Percentiles rank a stretch among this genome's conserved stretches.
Evolutionary conservation across 2,797 vertebrate species (phyloP).

Genomic region (Cirrhinus mrigala): DNA sequence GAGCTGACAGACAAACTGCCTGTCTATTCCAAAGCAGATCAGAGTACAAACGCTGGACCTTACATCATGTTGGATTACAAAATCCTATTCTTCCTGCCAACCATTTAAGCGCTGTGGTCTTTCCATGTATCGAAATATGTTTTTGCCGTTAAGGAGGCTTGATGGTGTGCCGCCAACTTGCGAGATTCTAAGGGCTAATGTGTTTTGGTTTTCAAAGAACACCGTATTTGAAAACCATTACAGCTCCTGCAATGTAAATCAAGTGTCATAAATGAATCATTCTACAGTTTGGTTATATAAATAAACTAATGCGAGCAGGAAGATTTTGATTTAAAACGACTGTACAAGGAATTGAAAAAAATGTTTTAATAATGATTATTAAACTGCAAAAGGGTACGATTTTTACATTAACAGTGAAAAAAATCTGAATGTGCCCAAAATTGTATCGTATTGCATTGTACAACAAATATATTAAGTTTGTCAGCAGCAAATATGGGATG

Average conservation of each 20-base stretch:
- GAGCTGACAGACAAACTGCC: slow-evolving; percentile 46
- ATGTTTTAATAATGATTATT: background rate
- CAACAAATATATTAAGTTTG: no score
- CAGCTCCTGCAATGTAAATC: slow-evolving; percentile 42
- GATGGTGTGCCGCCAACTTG: slow-evolving; percentile 62
- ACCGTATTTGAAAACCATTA: slow-evolving; percentile 69
- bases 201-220: slow-evolving; percentile 68
- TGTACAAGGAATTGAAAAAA: background rate
- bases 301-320: slow-evolving; percentile 6
- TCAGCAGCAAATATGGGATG: no score
- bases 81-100: slow-evolving; percentile 44
- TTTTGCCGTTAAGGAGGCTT: slow-evolving; percentile 68
- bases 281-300: slow-evolving; percentile 62
- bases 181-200: slow-evolving; percentile 54
- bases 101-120: slow-evolving; percentile 44
- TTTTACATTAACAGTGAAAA: background rate
- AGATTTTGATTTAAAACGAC: slow-evolving; percentile 9
- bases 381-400: background rate
- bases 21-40: slow-evolving; percentile 56
- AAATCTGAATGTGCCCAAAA: background rate
- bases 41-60: slow-evolving; percentile 52
- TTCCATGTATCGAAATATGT: slow-evolving; percentile 62
- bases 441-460: no score
- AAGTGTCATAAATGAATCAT: slow-evolving; percentile 66
- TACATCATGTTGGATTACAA: slow-evolving; percentile 59